Evolutionary conservation across 2,113 vertebrate genomes (phyloP).

Genomic region (Scortum barcoo): DNA sequence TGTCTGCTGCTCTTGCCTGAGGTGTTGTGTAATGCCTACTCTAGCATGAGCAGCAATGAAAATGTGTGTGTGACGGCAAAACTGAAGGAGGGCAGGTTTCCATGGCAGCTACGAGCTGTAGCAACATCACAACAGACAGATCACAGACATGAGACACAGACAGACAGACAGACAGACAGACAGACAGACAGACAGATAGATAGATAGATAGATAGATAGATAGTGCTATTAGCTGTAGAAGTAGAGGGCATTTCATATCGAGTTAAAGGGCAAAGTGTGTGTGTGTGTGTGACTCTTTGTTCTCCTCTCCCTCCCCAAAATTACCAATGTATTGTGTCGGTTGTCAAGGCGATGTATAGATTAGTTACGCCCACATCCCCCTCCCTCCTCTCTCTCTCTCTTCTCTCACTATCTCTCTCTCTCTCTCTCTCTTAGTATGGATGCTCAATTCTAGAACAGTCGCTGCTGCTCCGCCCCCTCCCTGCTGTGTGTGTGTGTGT

Average conservation of each 20-base stretch:
- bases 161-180: constrained; percentile 8
- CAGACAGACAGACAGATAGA: constrained; percentile 8
- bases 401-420: neutral
- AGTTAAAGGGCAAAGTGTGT: neutral
- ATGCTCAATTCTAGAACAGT: constrained; percentile 31
- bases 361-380: constrained; percentile 48
- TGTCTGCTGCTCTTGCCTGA: constrained; percentile 1
- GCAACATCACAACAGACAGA: no score
- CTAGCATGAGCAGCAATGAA: constrained; percentile 21
- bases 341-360: constrained; percentile 61
- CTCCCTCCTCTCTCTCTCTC: neutral
- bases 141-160: no score
- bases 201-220: constrained; percentile 15
- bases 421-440: neutral
- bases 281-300: constrained; percentile 36
- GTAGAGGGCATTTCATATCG: neutral
- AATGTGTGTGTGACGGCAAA: constrained; percentile 10
- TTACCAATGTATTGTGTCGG: constrained; percentile 26
- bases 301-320: constrained; percentile 3
- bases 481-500: neutral
- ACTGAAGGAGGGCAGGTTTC: constrained; percentile 42
- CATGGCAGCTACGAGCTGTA: constrained; percentile 54
- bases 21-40: constrained; percentile 58
- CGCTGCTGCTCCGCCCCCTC: neutral
- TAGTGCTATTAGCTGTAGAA: neutral